A percentile compares a stretch with the other conserved stretches of the same genome.
These are phyloP conservation scores for Anguilla megastoma DNA, from an alignment of 2,797 vertebrate genomes.

Conservation along the genomic window DNA sequence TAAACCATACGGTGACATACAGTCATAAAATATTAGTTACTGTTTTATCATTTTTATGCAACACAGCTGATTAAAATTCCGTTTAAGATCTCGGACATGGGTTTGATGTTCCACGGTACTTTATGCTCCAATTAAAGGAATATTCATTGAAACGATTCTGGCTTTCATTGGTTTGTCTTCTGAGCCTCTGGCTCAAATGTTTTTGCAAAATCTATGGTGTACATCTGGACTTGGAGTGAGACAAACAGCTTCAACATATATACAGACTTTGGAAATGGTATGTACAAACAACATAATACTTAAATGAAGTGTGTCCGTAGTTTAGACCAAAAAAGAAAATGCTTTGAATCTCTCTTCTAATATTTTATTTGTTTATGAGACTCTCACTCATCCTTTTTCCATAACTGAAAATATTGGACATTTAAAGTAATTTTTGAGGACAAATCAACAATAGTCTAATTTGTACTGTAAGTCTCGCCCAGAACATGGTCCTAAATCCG, in stretches of 20 bases:
- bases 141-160: neutral
- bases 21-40: neutral
- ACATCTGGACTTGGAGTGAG: neutral
- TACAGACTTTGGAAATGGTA: neutral
- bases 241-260: neutral
- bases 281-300: neutral
- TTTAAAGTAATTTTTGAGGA: neutral
- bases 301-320: neutral
- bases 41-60: neutral
- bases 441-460: neutral
- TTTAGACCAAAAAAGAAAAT: neutral
- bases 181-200: neutral
- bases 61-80: neutral
- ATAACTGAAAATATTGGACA: neutral
- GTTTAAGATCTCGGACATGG: neutral
- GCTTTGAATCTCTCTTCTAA: neutral
- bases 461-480: neutral
- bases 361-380: neutral
- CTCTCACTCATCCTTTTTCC: neutral
- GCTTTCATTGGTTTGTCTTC: neutral
- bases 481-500: neutral
- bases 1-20: neutral
- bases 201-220: neutral
- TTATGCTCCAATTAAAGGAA: neutral
- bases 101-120: neutral